Evolutionary conservation across 1,140 invertebrate genomes (phyloP).

Genomic region (Acromyrmex charruanus): DNA sequence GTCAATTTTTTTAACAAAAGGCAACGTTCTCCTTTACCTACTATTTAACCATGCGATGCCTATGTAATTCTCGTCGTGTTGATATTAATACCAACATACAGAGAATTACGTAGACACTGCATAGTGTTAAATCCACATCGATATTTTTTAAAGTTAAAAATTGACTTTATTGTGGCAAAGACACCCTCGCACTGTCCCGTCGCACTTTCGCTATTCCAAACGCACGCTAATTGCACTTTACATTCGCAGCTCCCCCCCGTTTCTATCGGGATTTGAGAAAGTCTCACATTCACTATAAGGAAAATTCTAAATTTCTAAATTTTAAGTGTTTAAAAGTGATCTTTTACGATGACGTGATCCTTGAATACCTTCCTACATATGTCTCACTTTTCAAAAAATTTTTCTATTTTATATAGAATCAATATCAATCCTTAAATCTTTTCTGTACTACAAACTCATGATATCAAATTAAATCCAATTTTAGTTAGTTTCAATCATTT

Average conservation of each 20-base stretch:
- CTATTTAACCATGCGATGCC: background rate
- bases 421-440: background rate
- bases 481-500: no score
- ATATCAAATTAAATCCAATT: no score
- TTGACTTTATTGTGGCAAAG: constrained; percentile 69
- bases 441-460: background rate
- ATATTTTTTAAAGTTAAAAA: constrained; percentile 36
- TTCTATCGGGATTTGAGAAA: constrained; percentile 60
- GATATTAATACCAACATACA: no score
- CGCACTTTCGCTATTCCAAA: background rate
- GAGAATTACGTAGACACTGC: no score
- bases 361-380: background rate
- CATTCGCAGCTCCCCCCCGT: background rate
- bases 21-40: constrained; percentile 9
- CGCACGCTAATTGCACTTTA: background rate
- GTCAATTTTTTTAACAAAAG: constrained; percentile 14
- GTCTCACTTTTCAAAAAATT: background rate
- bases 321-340: background rate
- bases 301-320: constrained; percentile 19
- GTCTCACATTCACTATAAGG: constrained; percentile 58
- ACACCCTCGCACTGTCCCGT: constrained; percentile 19
- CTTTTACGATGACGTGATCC: background rate
- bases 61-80: no score
- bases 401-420: background rate
- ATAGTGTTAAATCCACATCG: no score